A percentile compares a stretch with the other conserved stretches of the same genome.
Evolutionary conservation across 2,113 vertebrate species (phyloP).

Genomic region (Leucosticte australis): DNA sequence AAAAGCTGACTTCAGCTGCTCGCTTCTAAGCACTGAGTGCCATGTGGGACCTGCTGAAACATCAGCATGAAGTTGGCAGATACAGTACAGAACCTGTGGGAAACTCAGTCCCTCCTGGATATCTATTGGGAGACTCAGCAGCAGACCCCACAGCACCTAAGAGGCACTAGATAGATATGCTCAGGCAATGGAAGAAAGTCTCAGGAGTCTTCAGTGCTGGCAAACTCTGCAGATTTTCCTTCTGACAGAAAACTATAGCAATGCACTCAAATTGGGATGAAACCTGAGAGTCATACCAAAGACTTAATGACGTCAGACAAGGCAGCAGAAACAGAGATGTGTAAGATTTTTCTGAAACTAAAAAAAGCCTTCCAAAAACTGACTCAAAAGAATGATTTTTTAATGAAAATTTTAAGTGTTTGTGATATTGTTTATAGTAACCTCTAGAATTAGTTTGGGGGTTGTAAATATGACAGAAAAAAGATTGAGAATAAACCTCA

Average conservation of each 20-base stretch:
- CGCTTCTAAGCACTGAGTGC: background rate
- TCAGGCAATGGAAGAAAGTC: background rate
- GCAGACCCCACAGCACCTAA: background rate
- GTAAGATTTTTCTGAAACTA: background rate
- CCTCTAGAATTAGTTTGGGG: background rate
- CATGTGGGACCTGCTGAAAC: background rate
- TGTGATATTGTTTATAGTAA: background rate
- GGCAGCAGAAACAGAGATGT: background rate
- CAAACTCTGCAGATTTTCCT: background rate
- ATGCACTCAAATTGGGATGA: background rate
- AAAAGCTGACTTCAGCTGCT: background rate
- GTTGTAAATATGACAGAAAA: background rate
- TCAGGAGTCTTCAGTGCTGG: background rate
- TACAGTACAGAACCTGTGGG: background rate
- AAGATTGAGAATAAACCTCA: background rate
- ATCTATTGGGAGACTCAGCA: background rate
- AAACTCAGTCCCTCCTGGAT: background rate
- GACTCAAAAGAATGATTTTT: background rate
- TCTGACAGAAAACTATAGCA: background rate
- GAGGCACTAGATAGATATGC: background rate
- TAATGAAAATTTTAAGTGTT: background rate
- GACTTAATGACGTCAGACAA: background rate
- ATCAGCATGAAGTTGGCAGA: background rate
- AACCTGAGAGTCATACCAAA: background rate
- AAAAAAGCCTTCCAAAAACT: background rate